Conservation (phyloP, 1,140 invertebrate species). For the Tetragnatha versicolor region DNA sequence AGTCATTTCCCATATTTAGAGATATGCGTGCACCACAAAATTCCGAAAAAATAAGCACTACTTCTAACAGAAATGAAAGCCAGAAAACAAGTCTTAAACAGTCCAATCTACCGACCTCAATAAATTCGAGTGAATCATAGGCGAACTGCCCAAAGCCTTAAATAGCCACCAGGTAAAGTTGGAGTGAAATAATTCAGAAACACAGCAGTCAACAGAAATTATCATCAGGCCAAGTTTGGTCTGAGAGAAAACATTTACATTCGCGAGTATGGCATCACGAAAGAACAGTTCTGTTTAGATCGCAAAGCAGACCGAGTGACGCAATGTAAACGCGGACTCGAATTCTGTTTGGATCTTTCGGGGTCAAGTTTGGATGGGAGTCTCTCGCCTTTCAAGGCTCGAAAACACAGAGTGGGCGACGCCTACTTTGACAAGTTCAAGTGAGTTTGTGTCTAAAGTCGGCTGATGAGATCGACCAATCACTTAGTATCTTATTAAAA, state of each 20-base stretch:
- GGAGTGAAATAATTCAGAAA: too few relatives aligned
- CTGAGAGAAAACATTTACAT: too few relatives aligned
- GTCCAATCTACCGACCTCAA: neutral
- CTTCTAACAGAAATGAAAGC: conserved; percentile 2
- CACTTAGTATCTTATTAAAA: too few relatives aligned
- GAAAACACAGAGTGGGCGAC: conserved; percentile 25
- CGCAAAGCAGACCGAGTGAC: neutral
- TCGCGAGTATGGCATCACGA: too few relatives aligned
- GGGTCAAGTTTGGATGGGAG: conserved; percentile 18
- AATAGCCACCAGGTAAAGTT: too few relatives aligned
- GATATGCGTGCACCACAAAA: neutral
- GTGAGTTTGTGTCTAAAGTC: too few relatives aligned
- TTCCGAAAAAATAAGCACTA: neutral
- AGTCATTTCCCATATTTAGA: conserved; percentile 2
- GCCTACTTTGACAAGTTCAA: conserved; percentile 38
- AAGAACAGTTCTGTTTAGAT: too few relatives aligned
- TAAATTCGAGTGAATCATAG: conserved; percentile 5
- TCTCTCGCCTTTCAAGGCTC: conserved; percentile 24
- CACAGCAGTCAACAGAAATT: too few relatives aligned
- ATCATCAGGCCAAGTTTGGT: too few relatives aligned
- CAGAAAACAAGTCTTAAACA: neutral
- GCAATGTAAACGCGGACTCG: neutral
- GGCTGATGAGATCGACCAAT: too few relatives aligned
- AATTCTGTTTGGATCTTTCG: conserved; percentile 4
- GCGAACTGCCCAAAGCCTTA: too few relatives aligned